Percentiles rank a stretch among this genome's conserved stretches.
Conservation (phyloP, 35 echinoderm and acorn worm genomes). For the Holothuria glaberrima region DNA sequence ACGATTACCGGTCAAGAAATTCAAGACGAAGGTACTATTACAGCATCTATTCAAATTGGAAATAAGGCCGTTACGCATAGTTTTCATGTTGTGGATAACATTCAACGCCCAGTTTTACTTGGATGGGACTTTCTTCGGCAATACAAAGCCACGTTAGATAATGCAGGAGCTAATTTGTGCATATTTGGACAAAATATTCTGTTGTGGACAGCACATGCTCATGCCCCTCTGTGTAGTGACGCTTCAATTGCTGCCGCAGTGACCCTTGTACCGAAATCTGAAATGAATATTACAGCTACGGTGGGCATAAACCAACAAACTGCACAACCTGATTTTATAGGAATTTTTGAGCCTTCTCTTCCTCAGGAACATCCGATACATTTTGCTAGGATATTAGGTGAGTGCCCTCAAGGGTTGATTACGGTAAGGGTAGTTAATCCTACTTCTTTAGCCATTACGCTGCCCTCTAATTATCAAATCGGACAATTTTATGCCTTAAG, state of each 20-base stretch:
- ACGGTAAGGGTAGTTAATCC: background rate
- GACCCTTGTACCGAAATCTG: background rate
- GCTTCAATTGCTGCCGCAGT: background rate
- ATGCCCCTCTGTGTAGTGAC: too few relatives aligned
- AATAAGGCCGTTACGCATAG: background rate
- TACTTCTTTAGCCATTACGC: background rate
- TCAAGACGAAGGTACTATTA: background rate
- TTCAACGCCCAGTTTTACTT: too few relatives aligned
- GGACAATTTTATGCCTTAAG: background rate
- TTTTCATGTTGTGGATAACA: too few relatives aligned
- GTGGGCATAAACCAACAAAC: background rate
- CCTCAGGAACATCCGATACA: too few relatives aligned
- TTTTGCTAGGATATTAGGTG: too few relatives aligned
- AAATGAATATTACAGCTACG: too few relatives aligned
- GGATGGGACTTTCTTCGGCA: too few relatives aligned
- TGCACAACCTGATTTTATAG: constrained; percentile 8
- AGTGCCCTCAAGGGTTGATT: background rate
- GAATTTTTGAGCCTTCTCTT: background rate
- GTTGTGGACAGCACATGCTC: too few relatives aligned
- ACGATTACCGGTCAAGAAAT: background rate
- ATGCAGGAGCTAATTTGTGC: background rate
- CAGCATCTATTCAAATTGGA: constrained; percentile 2
- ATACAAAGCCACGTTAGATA: too few relatives aligned
- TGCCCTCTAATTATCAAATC: background rate
- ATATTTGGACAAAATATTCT: background rate